Percentiles rank a stretch among this genome's conserved stretches.
phyloP scores from a whole-genome alignment of 1,140 invertebrate genomes.

The Andrena cerasifolii region DNA sequence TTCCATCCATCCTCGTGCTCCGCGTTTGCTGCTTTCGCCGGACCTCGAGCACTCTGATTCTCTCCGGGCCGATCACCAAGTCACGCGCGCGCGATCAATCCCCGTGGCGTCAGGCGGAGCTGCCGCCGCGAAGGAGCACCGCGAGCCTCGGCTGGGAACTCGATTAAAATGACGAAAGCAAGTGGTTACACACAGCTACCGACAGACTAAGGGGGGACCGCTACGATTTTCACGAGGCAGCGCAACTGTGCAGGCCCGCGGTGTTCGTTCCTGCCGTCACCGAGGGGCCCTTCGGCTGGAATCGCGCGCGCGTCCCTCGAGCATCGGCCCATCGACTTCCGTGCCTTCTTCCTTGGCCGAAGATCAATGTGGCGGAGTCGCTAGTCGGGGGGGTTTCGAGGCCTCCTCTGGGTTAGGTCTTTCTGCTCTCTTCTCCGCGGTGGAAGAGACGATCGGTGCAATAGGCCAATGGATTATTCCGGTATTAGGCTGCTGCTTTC shows the following conservation, averaged over 20 bases:
- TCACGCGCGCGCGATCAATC: neutral
- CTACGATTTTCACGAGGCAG: slow-evolving; percentile 20
- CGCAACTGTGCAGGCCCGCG: neutral
- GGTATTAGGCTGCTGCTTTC: slow-evolving; percentile 50
- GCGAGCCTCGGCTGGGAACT: slow-evolving; percentile 8
- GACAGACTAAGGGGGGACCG: neutral
- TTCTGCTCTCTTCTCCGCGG: slow-evolving; percentile 1
- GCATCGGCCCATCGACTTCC: slow-evolving; percentile 19
- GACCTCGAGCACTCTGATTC: slow-evolving; percentile 33
- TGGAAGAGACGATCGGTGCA: neutral
- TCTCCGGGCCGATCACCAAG: neutral
- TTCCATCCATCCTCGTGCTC: neutral
- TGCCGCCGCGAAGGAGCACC: neutral
- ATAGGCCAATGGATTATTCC: slow-evolving; percentile 43
- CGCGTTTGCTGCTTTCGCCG: slow-evolving; percentile 30
- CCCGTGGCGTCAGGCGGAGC: neutral
- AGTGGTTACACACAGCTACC: slow-evolving; percentile 5
- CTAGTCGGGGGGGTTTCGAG: slow-evolving; percentile 51
- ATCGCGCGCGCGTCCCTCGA: neutral
- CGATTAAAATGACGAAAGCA: neutral
- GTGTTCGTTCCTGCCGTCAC: neutral
- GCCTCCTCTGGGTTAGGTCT: slow-evolving; percentile 42
- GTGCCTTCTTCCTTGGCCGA: slow-evolving; percentile 36
- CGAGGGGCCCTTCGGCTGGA: too few relatives aligned
- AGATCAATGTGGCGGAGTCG: slow-evolving; percentile 58